Percentiles rank a stretch among this genome's conserved stretches.
These are phyloP conservation scores for Oligia fasciuncula DNA, from an alignment of 2,888 invertebrate species.

Conservation along the genomic window DNA sequence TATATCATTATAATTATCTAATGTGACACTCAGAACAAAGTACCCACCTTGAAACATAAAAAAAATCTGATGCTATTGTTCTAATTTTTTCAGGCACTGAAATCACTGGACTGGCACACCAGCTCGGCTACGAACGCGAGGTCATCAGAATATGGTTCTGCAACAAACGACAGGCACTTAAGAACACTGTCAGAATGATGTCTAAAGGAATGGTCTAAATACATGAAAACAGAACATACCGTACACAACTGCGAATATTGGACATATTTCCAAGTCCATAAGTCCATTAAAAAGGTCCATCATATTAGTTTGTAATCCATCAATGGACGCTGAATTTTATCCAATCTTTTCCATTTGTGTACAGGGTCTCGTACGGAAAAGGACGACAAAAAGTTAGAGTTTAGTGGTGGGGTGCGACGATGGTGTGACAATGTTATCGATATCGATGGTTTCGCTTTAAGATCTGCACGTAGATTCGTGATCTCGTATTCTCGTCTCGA, in stretches of 20 bases:
- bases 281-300: slow-evolving; percentile 61
- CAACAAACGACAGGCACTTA: slow-evolving; percentile 99
- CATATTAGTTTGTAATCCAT: slow-evolving; percentile 55
- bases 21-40: not conserved
- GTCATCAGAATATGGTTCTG: slow-evolving; percentile 99
- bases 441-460: slow-evolving; percentile 74
- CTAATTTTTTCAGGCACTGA: slow-evolving; percentile 94
- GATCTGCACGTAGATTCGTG: slow-evolving; percentile 76
- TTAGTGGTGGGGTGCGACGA: slow-evolving; percentile 71
- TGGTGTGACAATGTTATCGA: slow-evolving; percentile 69
- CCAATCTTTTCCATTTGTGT: slow-evolving; percentile 49
- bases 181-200: slow-evolving; percentile 99
- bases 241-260: slow-evolving; percentile 53
- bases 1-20: not conserved
- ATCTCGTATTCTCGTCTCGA: slow-evolving; percentile 73
- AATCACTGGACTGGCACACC: slow-evolving; percentile 98
- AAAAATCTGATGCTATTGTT: slow-evolving; percentile 47
- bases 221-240: slow-evolving; percentile 41
- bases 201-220: slow-evolving; percentile 94
- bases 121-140: slow-evolving; percentile 98
- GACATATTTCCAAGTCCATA: slow-evolving; percentile 40
- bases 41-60: slow-evolving; percentile 6
- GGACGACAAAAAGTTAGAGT: slow-evolving; percentile 36
- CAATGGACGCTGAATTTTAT: slow-evolving; percentile 51
- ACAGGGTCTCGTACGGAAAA: slow-evolving; percentile 44